Evolutionary conservation across 1,140 invertebrate species (phyloP), one percentile per base, ranked within the genome.

Genomic region (Drosophila suzukii): DNA sequence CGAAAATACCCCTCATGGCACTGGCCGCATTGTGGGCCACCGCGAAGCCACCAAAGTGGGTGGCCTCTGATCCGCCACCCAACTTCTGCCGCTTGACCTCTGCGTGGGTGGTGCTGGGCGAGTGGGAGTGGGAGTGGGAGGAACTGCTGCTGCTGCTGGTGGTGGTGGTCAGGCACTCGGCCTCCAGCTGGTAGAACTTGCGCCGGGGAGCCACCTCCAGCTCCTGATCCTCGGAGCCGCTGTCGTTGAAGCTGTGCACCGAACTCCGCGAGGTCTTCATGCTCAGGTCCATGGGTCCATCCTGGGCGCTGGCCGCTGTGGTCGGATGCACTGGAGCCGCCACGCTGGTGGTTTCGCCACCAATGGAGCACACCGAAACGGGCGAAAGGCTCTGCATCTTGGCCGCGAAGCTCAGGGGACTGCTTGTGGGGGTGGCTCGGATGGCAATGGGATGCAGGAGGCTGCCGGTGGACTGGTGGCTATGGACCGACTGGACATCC

Each of bases 221-320:
- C 51, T 91, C 90, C 17, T 91, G 83, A 24, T 85, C 70, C 71
- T 84, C 65, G 17, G 78, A 89, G 47, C 78, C 90, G 65, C 88
- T 91, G 66, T 90, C 78, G 15, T 88, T 91, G 80, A 81, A 81
- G 50, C 83, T 91, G 54, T 91, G 80, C 70, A 88, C 84, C 4
- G 85, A 91, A n/a, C 81, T 78, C n/a, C 86, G 47, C 13, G 90
- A 89, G 4, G 94, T 93, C 83, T 96, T 96, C 92, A 96, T 95
- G 10, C 95, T 96, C 24, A 97, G 93, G 81, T 97, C 96, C 90
- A 97, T 97, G 20, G 96, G 96, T 66, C 96, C 94, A 43, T 97
- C 95, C 83, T 95, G 94, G 94, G 61, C 68, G 17, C 8, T 43
- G 10, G 46, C 27, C 4, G 49, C 10, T 2, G 44, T 13, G 6